Conservation (phyloP, 2,888 invertebrate genomes). For the Orchestes rusci region DNA sequence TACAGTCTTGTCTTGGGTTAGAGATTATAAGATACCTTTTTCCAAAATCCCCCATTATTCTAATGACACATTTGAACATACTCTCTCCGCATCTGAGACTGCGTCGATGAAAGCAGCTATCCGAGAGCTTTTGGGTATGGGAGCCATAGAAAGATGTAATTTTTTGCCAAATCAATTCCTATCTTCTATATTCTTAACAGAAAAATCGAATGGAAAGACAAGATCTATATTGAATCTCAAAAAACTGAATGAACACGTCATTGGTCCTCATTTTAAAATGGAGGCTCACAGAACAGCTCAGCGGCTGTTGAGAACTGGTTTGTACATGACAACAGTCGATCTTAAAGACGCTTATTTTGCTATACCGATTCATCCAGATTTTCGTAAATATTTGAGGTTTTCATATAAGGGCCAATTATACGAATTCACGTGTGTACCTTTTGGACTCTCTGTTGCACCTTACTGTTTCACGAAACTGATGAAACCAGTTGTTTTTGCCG, state of each 20-base stretch:
- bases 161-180: slow-evolving; percentile 1
- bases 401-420: neutral
- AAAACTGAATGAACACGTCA: no score
- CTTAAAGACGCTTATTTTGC: slow-evolving; percentile 9
- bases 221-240: no score
- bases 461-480: slow-evolving; percentile 4
- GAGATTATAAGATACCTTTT: neutral
- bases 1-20: neutral
- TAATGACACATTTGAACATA: neutral
- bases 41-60: neutral
- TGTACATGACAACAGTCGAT: neutral
- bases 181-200: no score
- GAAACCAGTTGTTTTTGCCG: neutral
- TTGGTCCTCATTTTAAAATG: slow-evolving; percentile 5
- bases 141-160: neutral
- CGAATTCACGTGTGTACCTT: slow-evolving; percentile 5
- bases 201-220: no score
- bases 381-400: slow-evolving; percentile 7
- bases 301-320: neutral
- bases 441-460: slow-evolving; percentile 2
- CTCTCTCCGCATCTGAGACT: neutral
- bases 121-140: neutral
- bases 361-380: slow-evolving; percentile 19
- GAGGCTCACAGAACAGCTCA: slow-evolving; percentile 5
- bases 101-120: neutral